phyloP scores from a whole-genome alignment of 2,888 invertebrate species.

The Heliconius aoede region DNA sequence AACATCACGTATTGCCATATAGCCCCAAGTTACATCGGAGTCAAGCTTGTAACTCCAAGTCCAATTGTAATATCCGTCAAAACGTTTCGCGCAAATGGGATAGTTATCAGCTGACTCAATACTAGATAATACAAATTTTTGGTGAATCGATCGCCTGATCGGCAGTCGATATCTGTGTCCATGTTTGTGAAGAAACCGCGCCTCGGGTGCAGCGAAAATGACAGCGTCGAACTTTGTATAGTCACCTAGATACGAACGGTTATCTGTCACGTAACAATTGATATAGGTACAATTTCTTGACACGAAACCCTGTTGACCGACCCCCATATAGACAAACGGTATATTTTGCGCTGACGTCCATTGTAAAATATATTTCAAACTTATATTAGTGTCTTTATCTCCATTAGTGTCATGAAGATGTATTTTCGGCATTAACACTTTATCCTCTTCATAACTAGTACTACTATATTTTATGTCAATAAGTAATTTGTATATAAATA shows the following conservation, averaged over 20 bases:
- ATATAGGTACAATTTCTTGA: slow-evolving; percentile 57
- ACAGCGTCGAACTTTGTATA: slow-evolving; percentile 61
- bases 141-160: slow-evolving; percentile 53
- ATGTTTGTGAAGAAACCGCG: slow-evolving; percentile 43
- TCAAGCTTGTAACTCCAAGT: slow-evolving; percentile 64
- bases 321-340: slow-evolving; percentile 61
- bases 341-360: slow-evolving; percentile 59
- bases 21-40: slow-evolving; percentile 61
- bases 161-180: slow-evolving; percentile 49
- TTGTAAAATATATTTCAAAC: slow-evolving; percentile 60
- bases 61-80: slow-evolving; percentile 62
- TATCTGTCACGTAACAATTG: slow-evolving; percentile 64
- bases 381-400: slow-evolving; percentile 18
- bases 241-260: slow-evolving; percentile 53
- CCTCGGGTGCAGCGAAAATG: slow-evolving; percentile 61
- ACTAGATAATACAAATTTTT: slow-evolving; percentile 61
- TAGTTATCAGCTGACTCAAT: slow-evolving; percentile 63
- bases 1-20: slow-evolving; percentile 56
- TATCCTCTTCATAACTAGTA: slow-evolving; percentile 6
- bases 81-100: slow-evolving; percentile 53
- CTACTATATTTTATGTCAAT: slow-evolving; percentile 37
- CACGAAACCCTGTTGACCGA: slow-evolving; percentile 57
- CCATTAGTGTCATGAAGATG: slow-evolving; percentile 4
- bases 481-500: slow-evolving; percentile 45
- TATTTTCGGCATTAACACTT: background rate